phyloP scores from a whole-genome alignment of 2,888 invertebrate species.

The Drosophila heteroneura region DNA sequence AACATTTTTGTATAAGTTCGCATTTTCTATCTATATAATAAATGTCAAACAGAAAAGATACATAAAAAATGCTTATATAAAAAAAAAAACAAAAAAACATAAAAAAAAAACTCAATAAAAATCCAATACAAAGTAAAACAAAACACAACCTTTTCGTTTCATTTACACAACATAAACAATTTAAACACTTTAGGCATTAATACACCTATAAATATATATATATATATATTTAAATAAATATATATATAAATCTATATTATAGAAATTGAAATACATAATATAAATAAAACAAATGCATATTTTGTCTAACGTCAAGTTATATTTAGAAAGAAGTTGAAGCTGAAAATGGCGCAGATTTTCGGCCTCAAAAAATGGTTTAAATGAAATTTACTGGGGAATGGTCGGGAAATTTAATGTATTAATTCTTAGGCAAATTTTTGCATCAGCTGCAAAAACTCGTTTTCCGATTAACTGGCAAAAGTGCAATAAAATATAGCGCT shows the following conservation, averaged over 20 bases:
- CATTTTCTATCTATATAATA: conserved; percentile 72
- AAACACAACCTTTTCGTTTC: conserved; percentile 61
- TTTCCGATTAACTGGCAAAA: conserved; percentile 52
- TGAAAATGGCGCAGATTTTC: conserved; percentile 47
- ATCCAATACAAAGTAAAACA: conserved; percentile 58
- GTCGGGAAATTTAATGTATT: conserved; percentile 23
- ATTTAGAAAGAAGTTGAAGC: conserved; percentile 59
- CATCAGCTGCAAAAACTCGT: conserved; percentile 40
- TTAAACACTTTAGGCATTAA: conserved; percentile 53
- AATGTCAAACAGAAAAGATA: conserved; percentile 72
- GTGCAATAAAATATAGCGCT: conserved; percentile 23
- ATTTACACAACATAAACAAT: conserved; percentile 57
- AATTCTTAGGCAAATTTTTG: conserved; percentile 61
- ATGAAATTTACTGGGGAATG: conserved; percentile 48
- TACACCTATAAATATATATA: conserved; percentile 41
- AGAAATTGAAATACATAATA: conserved; percentile 42
- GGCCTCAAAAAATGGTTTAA: conserved; percentile 48
- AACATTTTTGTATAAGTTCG: conserved; percentile 61
- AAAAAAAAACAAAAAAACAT: conserved; percentile 27
- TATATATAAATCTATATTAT: conserved; percentile 43
- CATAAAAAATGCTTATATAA: conserved; percentile 68
- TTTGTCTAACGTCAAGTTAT: conserved; percentile 77
- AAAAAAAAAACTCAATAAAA: conserved; percentile 44
- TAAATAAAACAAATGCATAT: conserved; percentile 57
- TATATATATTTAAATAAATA: conserved; percentile 33